Percentiles rank a stretch among this genome's conserved stretches.
Conservation (phyloP, 2,888 invertebrate species). For the Prenolepis imparis region DNA sequence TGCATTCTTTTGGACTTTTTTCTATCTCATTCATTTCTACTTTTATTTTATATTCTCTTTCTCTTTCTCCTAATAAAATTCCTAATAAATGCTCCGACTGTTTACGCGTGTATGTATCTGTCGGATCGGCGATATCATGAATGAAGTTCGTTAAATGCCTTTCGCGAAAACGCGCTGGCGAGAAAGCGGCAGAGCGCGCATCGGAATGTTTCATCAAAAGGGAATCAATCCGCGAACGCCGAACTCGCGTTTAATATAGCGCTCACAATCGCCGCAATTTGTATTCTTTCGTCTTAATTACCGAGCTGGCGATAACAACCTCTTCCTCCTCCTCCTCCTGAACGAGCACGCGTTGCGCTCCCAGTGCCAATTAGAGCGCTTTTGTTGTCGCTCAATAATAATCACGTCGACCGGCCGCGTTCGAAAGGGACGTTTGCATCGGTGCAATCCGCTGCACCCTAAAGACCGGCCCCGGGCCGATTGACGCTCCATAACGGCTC, state of each 20-base stretch:
- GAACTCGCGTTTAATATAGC: conserved; percentile 33
- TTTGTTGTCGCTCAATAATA: conserved; percentile 52
- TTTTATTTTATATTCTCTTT: neutral
- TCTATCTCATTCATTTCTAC: neutral
- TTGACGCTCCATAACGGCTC: conserved; percentile 31
- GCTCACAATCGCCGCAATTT: conserved; percentile 36
- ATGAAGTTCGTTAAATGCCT: conserved; percentile 37
- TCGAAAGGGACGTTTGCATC: conserved; percentile 35
- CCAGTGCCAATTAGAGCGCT: conserved; percentile 42
- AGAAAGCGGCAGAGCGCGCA: conserved; percentile 10
- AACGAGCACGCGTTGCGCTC: conserved; percentile 40
- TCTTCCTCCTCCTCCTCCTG: neutral
- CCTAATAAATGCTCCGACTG: neutral
- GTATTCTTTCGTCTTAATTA: conserved; percentile 48
- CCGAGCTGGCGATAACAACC: conserved; percentile 33
- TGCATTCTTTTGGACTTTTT: neutral
- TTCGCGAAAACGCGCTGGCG: conserved; percentile 17
- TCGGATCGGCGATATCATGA: neutral
- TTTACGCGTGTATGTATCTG: neutral
- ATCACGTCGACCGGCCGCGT: conserved; percentile 26
- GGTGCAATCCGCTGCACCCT: conserved; percentile 38
- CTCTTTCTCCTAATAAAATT: neutral
- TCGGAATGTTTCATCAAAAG: conserved; percentile 8
- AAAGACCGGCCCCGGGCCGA: conserved; percentile 31
- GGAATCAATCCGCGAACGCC: conserved; percentile 11